phyloP scores from a whole-genome alignment of 2,888 invertebrate genomes.

The Microplitis manilae region DNA sequence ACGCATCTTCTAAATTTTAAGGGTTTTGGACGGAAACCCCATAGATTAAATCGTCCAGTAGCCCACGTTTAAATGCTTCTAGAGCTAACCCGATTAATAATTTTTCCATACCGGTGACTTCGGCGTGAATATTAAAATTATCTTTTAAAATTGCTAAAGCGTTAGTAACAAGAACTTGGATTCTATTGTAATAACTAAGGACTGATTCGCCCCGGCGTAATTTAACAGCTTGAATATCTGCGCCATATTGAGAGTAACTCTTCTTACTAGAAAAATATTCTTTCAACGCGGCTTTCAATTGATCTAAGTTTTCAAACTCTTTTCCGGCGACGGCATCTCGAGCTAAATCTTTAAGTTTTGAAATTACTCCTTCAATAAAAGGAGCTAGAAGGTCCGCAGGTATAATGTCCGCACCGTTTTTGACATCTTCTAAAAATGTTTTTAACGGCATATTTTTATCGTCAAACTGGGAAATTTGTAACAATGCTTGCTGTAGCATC shows the following conservation, averaged over 20 bases:
- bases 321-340: constrained; percentile 37
- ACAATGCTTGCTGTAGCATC: constrained; percentile 36
- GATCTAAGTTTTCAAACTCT: background rate
- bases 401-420: constrained; percentile 22
- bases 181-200: constrained; percentile 25
- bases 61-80: constrained; percentile 35
- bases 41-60: constrained; percentile 37
- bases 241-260: constrained; percentile 34
- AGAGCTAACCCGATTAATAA: constrained; percentile 35
- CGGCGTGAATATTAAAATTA: background rate
- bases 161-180: constrained; percentile 10
- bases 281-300: background rate
- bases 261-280: background rate
- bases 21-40: constrained; percentile 29
- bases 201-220: constrained; percentile 30
- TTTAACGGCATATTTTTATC: constrained; percentile 33
- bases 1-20: background rate
- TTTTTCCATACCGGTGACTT: background rate
- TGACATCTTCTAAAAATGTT: constrained; percentile 35
- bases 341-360: constrained; percentile 27
- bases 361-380: background rate
- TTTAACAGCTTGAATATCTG: constrained; percentile 34
- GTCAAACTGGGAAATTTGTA: constrained; percentile 35
- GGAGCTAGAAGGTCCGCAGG: too few relatives aligned
- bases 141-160: background rate